These are phyloP conservation scores for Camarhynchus parvulus DNA, from an alignment of 2,113 vertebrate species.

Conservation along the genomic window DNA sequence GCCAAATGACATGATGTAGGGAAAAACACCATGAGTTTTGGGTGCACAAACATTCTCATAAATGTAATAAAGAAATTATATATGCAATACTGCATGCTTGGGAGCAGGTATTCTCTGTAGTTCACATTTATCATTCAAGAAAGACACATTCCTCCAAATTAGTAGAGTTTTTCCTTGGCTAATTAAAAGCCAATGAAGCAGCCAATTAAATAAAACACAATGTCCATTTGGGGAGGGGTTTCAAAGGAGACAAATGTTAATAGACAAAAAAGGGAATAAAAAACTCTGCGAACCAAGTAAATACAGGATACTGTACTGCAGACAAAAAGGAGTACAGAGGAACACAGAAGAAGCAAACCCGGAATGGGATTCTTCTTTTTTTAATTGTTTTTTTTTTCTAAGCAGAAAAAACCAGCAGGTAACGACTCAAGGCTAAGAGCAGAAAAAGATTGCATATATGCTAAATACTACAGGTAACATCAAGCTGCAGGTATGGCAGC, in stretches of 20 bases:
- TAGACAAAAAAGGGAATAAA: neutral
- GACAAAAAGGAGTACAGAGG: neutral
- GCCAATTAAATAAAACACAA: neutral
- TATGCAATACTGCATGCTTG: neutral
- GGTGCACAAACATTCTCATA: neutral
- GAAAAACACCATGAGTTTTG: neutral
- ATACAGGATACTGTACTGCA: neutral
- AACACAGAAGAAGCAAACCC: neutral
- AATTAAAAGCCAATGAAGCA: neutral
- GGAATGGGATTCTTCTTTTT: neutral
- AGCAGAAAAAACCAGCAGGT: neutral
- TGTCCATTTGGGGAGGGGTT: neutral
- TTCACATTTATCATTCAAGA: neutral
- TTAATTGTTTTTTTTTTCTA: neutral
- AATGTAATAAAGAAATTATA: neutral
- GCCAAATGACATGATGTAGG: neutral
- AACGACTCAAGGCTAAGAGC: neutral
- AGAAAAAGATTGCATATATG: neutral
- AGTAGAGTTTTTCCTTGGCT: neutral
- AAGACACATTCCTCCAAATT: neutral
- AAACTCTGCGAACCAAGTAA: neutral
- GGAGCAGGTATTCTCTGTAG: neutral
- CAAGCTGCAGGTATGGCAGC: slow-evolving; percentile 30
- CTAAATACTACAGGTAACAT: slow-evolving; percentile 42
- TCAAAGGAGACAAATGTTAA: neutral